Evolutionary conservation across 2,888 invertebrate species (phyloP), one percentile per base, ranked within the genome.

Genomic region (Nomada hirtipes): DNA sequence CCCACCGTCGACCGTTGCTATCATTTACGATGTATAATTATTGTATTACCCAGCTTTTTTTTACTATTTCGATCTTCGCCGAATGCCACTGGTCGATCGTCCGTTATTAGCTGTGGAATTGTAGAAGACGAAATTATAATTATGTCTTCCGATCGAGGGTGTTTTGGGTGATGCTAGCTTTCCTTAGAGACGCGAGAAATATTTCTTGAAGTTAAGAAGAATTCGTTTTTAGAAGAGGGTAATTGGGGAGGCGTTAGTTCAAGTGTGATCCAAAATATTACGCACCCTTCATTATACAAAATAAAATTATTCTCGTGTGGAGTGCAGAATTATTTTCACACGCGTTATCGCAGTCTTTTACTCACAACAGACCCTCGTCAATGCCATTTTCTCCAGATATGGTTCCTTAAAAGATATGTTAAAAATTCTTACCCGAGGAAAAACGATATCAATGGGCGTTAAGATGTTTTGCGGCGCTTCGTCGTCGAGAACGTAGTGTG

Each of bases 391-490:
- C 20, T 42, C 7, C 61, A n/a, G n/a, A 23, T 3, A 44, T 15
- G 20, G 9, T 4, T 26, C 29, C 23, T 13, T 15, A 18, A 59
- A 26, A 18, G 36, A 50, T 71, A 50, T 36, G 29, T 52, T 11
- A 29, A 60, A 65, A 67, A 61, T 70, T 64, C 23, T 44, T 50
- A 20, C 55, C 29, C 55, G 61, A 60, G 68, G 78, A 23, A 13
- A 71, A 86, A 76, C 79, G 74, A 79, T 82, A 79, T 84, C 74
- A 73, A 79, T 71, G 67, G 82, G 63, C 61, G 81, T 63, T 76
- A 82, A 86, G 76, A 73, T 86, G 84, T 84, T 86, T 86, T 78
- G 61, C 76, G 78, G 68, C 76, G 84, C 74, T 79, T 69, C 47
- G 36, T 69, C 60, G 20, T 71, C 55, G 60, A 65, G 29, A 26